Percentiles rank a stretch among this genome's conserved stretches.
These are phyloP conservation scores for Drosophila pectinifera DNA, from an alignment of 1,140 invertebrate species.

Conservation along the genomic window DNA sequence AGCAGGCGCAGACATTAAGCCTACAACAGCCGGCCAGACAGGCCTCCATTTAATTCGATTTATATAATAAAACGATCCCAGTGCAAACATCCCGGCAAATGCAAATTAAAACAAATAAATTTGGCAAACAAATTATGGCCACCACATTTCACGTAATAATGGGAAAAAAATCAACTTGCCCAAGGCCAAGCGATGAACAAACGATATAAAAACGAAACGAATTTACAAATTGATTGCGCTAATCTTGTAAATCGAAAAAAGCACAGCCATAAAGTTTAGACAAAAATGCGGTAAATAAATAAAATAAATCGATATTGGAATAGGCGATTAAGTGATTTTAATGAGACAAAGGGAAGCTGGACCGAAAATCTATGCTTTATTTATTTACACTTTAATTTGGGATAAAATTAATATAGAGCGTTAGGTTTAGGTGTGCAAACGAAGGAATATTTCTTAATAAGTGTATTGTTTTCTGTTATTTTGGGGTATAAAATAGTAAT, in stretches of 20 bases:
- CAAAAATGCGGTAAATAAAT: conserved; percentile 18
- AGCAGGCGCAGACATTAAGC: conserved; percentile 1
- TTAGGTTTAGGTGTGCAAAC: no score
- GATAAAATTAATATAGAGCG: background rate
- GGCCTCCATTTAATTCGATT: conserved; percentile 49
- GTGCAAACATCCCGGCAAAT: conserved; percentile 35
- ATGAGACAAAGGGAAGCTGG: background rate
- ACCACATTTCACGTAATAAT: conserved; percentile 52
- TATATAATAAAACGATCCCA: conserved; percentile 21
- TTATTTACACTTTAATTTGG: background rate
- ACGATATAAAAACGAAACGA: conserved; percentile 32
- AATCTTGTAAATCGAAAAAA: conserved; percentile 28
- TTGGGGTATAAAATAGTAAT: no score
- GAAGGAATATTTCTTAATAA: no score
- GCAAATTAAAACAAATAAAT: conserved; percentile 59
- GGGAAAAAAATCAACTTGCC: conserved; percentile 44
- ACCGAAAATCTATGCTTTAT: background rate
- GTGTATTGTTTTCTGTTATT: no score
- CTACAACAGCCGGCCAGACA: conserved; percentile 19
- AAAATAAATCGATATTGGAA: conserved; percentile 14
- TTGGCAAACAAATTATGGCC: conserved; percentile 46
- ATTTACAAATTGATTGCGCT: conserved; percentile 55
- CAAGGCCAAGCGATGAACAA: conserved; percentile 13
- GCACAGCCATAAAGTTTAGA: conserved; percentile 16
- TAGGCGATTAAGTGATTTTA: background rate